These are phyloP conservation scores for Luscinia megarhynchos DNA, from an alignment of 2,797 vertebrate genomes.

Conservation along the genomic window DNA sequence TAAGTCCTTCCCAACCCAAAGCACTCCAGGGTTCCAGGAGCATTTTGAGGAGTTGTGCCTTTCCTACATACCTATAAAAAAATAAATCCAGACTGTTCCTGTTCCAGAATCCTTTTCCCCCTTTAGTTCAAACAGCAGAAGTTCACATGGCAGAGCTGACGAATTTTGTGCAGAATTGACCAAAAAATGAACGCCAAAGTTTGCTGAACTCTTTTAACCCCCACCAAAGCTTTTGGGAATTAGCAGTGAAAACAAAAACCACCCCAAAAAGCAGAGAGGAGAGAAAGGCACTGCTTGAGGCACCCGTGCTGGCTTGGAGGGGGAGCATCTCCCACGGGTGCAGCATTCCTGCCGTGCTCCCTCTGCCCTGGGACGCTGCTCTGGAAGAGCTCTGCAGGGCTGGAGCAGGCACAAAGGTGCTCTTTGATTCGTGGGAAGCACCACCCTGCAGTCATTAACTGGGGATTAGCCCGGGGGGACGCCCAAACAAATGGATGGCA, in stretches of 20 bases:
- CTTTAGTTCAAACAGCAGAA: neutral
- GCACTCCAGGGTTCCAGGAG: neutral
- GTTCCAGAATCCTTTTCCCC: neutral
- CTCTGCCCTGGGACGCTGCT: neutral
- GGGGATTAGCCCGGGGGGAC: conserved; percentile 50
- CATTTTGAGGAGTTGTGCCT: accelerated
- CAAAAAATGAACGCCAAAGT: neutral
- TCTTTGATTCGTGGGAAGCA: conserved; percentile 24
- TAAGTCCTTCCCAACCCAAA: neutral
- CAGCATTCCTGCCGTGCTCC: neutral
- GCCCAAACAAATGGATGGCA: conserved; percentile 44
- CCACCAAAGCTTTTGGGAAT: neutral
- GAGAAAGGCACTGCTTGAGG: neutral
- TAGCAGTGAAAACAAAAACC: neutral
- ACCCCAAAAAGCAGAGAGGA: neutral
- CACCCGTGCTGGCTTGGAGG: neutral
- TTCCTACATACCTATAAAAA: neutral
- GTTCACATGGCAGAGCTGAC: neutral
- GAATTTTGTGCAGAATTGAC: neutral
- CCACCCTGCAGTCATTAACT: conserved; percentile 50
- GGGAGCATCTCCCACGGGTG: neutral
- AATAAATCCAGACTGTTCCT: neutral
- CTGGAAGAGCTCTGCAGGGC: neutral
- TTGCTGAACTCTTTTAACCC: neutral
- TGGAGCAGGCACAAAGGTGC: conserved; percentile 29